Evolutionary conservation across 2,888 invertebrate genomes (phyloP), one percentile per base, ranked within the genome.

Genomic region (Ptychoptera contaminata): DNA sequence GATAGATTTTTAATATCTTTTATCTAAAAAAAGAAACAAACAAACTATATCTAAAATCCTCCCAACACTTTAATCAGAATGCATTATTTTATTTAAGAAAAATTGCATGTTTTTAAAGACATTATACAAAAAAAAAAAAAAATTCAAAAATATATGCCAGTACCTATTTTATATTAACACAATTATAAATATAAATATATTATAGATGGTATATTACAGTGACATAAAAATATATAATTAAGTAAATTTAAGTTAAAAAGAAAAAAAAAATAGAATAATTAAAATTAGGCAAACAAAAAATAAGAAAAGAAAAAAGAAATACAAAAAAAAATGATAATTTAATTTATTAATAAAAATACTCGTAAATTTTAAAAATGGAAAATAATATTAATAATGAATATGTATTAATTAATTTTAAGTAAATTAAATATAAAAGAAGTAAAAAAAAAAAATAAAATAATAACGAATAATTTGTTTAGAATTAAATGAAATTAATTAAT

Each of bases 401-500:
- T 23, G 23, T 23, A 23, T 23, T 23, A 23, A 23, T 23, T 23
- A 23, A 23, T 23, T 23, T 23, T 23, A 23, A 23, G 23, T 23
- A 23, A 23, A 23, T 23, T 23, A 11, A 32, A 32, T 23, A 45
- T 37, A 46, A 23, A 43, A 31, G 42, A 35, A 46, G 34, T 29
- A 15, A 35, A 10, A 15, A 12, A 14, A n/a, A 30, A 44, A 37
- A 45, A 43, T 30, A 36, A 44, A 43, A 16, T 4, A 32, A n/a
- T 7, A 40, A 40, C 37, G 14, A 37, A 16, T 2, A 37, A 3
- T 14, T 30, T 30, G 30, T 30, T 30, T 40, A 31, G 15, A 40
- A 7, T 12, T 42, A 56, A 59, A 62, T 58, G 55, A 37, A 16
- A 31, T 4, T 12, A 29, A 30, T 44, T 10, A 23, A 31, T 37